Evolutionary conservation across 2,888 invertebrate genomes (phyloP), one percentile per base, ranked within the genome.

Genomic region (Hydraecia micacea): DNA sequence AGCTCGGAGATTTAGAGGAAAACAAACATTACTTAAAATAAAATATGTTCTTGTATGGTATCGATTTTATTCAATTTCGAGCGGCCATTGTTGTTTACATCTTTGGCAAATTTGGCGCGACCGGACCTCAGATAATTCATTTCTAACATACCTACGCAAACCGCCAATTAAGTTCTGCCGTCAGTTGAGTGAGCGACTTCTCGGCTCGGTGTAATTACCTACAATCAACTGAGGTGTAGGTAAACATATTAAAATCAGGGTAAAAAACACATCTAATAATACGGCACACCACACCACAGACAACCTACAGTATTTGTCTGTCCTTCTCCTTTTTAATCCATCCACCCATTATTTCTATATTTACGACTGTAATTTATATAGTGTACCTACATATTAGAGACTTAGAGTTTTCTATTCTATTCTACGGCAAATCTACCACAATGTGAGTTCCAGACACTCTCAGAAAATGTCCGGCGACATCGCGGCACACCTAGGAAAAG

Each of bases 101-200:
- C n/a, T n/a, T n/a, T n/a, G n/a, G n/a, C n/a, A n/a, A n/a, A n/a
- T n/a, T n/a, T n/a, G n/a, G n/a, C n/a, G n/a, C n/a, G n/a, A n/a
- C n/a, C n/a, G n/a, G n/a, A n/a, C n/a, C n/a, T n/a, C n/a, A 52
- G 18, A 60, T 55, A 68, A 76, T 65, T 75, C 67, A 46, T 58
- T 67, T 77, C 5, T 58, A 49, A 28, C 55, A n/a, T 46, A 78
- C 62, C 18, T 32, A 77, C 46, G n/a, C 42, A n/a, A 58, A 83
- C 28, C 36, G 15, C 11, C n/a, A 66, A 58, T 76, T 65, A 75
- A 13, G 3, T 49, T 49, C n/a, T 79, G 77, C 75, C 63, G 83
- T 83, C 49, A 32, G 18, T 52, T 32, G 1, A 13, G 49, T 58
- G 8, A 32, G n/a, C 18, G 46, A 82, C 13, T 65, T 15, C 11